These are phyloP conservation scores for Paedocypris sp. DNA, from an alignment of 2,113 vertebrate genomes.

Conservation along the genomic window DNA sequence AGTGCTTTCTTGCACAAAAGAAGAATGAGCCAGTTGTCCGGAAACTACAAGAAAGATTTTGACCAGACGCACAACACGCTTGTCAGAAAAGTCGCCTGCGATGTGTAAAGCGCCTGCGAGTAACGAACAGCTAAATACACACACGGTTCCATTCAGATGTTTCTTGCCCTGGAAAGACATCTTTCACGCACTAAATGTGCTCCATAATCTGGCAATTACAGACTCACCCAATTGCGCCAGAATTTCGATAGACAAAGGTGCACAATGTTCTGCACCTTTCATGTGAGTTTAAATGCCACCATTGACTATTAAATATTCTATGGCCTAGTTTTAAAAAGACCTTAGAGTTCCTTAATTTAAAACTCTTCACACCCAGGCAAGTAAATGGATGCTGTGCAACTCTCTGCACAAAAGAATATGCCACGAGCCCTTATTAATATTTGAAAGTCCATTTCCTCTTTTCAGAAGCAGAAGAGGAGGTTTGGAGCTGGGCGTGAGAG, in stretches of 20 bases:
- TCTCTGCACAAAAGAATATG: background rate
- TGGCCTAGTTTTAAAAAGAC: background rate
- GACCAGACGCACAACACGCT: no score
- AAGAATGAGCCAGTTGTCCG: no score
- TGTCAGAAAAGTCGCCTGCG: no score
- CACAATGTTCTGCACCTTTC: background rate
- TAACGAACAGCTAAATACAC: no score
- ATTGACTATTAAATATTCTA: background rate
- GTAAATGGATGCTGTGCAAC: background rate
- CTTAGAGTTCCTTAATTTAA: background rate
- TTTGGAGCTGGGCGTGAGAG: background rate
- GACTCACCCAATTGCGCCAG: background rate
- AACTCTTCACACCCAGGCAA: background rate
- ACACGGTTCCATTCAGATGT: no score
- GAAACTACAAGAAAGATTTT: no score
- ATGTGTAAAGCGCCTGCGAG: no score
- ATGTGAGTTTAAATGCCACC: background rate
- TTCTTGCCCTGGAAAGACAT: no score
- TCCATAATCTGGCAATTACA: constrained; percentile 1
- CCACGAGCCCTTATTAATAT: constrained; percentile 12
- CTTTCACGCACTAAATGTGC: background rate
- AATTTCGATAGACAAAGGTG: background rate
- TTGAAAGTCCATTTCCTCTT: background rate
- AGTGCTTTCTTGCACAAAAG: background rate
- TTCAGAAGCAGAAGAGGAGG: background rate